Evolutionary conservation across 2,113 vertebrate species (phyloP).

Genomic region (Xiphophorus hellerii): DNA sequence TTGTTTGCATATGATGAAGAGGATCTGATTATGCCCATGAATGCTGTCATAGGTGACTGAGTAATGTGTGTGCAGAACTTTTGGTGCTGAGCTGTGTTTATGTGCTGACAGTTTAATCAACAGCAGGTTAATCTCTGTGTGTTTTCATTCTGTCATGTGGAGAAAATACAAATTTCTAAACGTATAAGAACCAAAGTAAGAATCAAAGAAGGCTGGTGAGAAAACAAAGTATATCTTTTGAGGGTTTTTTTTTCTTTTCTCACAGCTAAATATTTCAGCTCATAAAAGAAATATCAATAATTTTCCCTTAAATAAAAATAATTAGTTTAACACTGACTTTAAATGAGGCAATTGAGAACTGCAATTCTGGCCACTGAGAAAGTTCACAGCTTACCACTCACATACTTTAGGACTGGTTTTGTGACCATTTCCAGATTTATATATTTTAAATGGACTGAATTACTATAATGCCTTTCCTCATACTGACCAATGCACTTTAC

Average conservation of each 20-base stretch:
- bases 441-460: too few species aligned
- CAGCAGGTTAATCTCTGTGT: slow-evolving; percentile 28
- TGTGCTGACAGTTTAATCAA: slow-evolving; percentile 24
- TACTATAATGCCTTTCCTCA: too few species aligned
- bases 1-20: slow-evolving; percentile 4
- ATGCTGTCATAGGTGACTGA: slow-evolving; percentile 6
- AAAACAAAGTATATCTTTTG: not conserved
- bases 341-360: too few species aligned
- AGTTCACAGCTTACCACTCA: too few species aligned
- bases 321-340: too few species aligned
- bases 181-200: not conserved
- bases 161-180: slow-evolving; percentile 11
- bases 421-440: too few species aligned
- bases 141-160: slow-evolving; percentile 32
- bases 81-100: slow-evolving; percentile 16
- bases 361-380: too few species aligned
- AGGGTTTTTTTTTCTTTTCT: too few species aligned
- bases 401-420: too few species aligned
- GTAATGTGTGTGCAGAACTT: not conserved
- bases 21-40: slow-evolving; percentile 4
- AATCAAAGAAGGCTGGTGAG: not conserved
- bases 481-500: too few species aligned
- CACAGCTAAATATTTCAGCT: too few species aligned
- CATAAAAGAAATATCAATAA: not conserved
- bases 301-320: not conserved